A percentile compares a stretch with the other conserved stretches of the same genome.
These are phyloP conservation scores for Helicoverpa assulta DNA, from an alignment of 2,888 invertebrate genomes.

Conservation along the genomic window DNA sequence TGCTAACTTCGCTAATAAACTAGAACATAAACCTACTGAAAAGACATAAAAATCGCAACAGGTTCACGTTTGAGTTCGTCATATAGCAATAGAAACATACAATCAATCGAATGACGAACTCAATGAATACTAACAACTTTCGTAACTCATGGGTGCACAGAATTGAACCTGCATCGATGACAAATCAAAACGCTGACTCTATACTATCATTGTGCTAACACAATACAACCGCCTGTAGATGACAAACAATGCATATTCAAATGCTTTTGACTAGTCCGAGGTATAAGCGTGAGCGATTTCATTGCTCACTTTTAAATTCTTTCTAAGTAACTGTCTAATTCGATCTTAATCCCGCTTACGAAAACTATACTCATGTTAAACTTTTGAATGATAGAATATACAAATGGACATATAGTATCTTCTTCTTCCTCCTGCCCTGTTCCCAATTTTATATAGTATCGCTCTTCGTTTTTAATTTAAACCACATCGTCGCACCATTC, in stretches of 20 bases:
- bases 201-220: slow-evolving; percentile 62
- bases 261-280: slow-evolving; percentile 49
- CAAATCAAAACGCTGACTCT: slow-evolving; percentile 61
- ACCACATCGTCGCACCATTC: slow-evolving; percentile 35
- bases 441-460: too few species aligned
- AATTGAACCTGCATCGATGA: slow-evolving; percentile 60
- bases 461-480: slow-evolving; percentile 26
- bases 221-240: slow-evolving; percentile 62
- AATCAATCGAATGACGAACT: slow-evolving; percentile 13
- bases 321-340: too few species aligned
- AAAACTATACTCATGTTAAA: too few species aligned
- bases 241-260: slow-evolving; percentile 70
- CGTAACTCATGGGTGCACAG: slow-evolving; percentile 29
- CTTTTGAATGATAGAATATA: too few species aligned
- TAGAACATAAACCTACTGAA: slow-evolving; percentile 10
- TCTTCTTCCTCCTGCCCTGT: too few species aligned
- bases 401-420: too few species aligned
- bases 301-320: neutral
- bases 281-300: slow-evolving; percentile 28
- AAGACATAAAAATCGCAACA: neutral
- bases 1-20: slow-evolving; percentile 9
- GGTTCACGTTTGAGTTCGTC: slow-evolving; percentile 1
- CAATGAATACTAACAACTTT: slow-evolving; percentile 40
- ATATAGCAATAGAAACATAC: slow-evolving; percentile 21
- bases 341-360: too few species aligned